These are phyloP conservation scores for Trypoxylon attenuatum DNA, from an alignment of 2,888 invertebrate genomes.

Conservation along the genomic window DNA sequence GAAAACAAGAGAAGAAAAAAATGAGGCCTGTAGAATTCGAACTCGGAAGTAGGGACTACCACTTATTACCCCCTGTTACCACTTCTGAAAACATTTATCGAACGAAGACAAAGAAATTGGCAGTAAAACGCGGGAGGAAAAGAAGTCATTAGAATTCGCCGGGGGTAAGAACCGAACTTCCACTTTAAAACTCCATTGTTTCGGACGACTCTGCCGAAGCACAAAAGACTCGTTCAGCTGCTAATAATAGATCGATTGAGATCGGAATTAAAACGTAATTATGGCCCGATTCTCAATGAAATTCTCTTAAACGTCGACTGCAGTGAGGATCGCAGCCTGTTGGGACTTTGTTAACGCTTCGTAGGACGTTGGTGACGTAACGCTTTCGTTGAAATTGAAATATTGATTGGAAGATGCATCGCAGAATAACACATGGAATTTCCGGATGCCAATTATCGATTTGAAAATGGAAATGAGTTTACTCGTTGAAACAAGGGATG, in stretches of 20 bases:
- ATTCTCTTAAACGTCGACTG: not conserved
- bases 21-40: no score
- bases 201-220: slow-evolving; percentile 13
- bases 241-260: slow-evolving; percentile 31
- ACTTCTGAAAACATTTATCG: slow-evolving; percentile 44
- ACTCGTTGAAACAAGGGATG: no score
- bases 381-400: no score
- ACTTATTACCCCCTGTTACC: slow-evolving; percentile 14
- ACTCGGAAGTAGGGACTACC: not conserved
- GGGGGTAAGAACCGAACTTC: slow-evolving; percentile 15
- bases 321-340: not conserved
- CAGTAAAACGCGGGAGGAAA: not conserved
- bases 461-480: no score
- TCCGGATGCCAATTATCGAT: no score
- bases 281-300: slow-evolving; percentile 19
- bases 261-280: slow-evolving; percentile 23
- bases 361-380: no score
- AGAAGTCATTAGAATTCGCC: not conserved
- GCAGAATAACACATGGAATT: no score
- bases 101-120: slow-evolving; percentile 27
- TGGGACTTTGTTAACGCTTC: not conserved
- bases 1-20: not conserved
- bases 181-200: slow-evolving; percentile 39
- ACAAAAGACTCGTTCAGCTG: slow-evolving; percentile 34
- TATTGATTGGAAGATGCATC: no score